Evolutionary conservation across 2,888 invertebrate species (phyloP), one percentile per base, ranked within the genome.

Genomic region (Orthosia gothica): DNA sequence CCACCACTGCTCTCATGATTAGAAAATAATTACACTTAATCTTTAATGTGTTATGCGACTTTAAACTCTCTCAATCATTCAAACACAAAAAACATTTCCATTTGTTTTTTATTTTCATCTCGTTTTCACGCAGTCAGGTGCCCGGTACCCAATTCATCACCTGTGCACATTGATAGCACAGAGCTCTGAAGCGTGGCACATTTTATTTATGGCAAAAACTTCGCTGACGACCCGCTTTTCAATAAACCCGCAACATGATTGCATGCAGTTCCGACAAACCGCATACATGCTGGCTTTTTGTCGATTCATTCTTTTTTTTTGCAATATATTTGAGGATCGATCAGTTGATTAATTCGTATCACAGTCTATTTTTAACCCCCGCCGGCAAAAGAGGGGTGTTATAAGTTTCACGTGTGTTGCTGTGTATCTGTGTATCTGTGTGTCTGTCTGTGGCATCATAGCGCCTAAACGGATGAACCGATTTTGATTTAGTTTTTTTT

Each of bases 211-310:
- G 57, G 40, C 26, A n/a, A 49, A 40, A 59, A 59, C 9, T 11
- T 5, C 20, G 59, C 75, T 61, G 71, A 76, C 57, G 49, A 49
- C 5, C 15, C 63, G 52, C 40, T 72, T 72, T 76, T 54, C 52
- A 54, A 79, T 64, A 79, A 79, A 76, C 52, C 73, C 73, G 18
- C 63, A 54, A 59, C 23, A 52, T 58, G 16, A 70, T 52, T 70
- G 61, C 23, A 11, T 40, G 32, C 52, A 63, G 47, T 26, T 47
- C 50, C 58, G 50, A 15, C 50, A 58, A 57, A 45, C 45, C 59
- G 40, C 47, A 54, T 11, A 11, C 18, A 45, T n/a, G 12, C 47
- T 54, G 50, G n/a, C 11, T 47, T 74, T 68, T 20, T 20, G 32
- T 16, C 16, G 1, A 15, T 49, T 49, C 3, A 15, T 16, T 9